phyloP scores from a whole-genome alignment of 2,113 vertebrate genomes.

The Oplegnathus fasciatus region DNA sequence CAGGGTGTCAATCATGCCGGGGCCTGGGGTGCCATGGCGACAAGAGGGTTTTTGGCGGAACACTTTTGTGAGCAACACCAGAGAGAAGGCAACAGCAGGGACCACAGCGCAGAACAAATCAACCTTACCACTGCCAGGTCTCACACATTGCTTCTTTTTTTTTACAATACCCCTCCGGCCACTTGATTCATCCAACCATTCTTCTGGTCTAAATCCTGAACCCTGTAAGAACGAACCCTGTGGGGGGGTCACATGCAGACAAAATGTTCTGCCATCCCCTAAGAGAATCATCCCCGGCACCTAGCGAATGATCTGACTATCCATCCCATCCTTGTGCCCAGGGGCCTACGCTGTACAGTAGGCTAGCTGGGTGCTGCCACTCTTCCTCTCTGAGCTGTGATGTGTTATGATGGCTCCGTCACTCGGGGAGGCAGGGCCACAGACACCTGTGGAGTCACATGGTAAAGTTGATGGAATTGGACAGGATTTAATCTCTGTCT shows the following conservation, averaged over 20 bases:
- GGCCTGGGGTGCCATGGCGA: conserved; percentile 75
- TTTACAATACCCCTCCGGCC: conserved; percentile 48
- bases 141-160: conserved; percentile 51
- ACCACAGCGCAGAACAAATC: conserved; percentile 51
- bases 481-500: conserved; percentile 63
- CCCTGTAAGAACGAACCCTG: conserved; percentile 42
- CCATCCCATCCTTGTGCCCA: conserved; percentile 47
- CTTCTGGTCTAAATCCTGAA: conserved; percentile 55
- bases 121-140: conserved; percentile 59
- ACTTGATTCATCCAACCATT: conserved; percentile 32
- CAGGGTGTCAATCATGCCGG: conserved; percentile 78
- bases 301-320: conserved; percentile 58
- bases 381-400: conserved; percentile 69
- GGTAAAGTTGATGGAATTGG: conserved; percentile 63
- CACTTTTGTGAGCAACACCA: conserved; percentile 78
- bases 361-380: conserved; percentile 72
- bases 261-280: conserved; percentile 59
- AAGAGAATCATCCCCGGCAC: conserved; percentile 56
- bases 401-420: conserved; percentile 79
- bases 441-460: conserved; percentile 79
- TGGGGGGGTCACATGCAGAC: conserved; percentile 54
- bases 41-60: conserved; percentile 73
- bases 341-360: conserved; percentile 41
- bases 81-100: conserved; percentile 79
- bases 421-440: conserved; percentile 59